Evolutionary conservation across 2,113 vertebrate species (phyloP), one percentile per base, ranked within the genome.

Genomic region (Onychostoma macrolepis): DNA sequence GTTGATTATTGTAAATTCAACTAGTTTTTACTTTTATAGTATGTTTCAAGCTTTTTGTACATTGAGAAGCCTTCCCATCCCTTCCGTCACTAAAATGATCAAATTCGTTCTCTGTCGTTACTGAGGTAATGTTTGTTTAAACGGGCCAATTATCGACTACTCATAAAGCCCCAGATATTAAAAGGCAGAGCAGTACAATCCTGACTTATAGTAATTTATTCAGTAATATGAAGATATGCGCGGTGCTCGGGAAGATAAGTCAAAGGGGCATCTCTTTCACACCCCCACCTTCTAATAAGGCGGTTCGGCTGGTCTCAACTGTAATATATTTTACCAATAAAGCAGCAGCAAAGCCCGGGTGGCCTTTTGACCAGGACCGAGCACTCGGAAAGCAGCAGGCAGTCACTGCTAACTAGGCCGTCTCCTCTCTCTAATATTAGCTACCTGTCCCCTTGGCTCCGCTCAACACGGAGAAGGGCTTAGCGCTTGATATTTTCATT

Each of bases 401-500:
- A 88, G 72, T 93, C 92, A 93, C 90, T 90, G 92, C 94, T 93
- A 92, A 92, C 92, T 95, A 91, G 94, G 92, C 93, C 93, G 92
- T 92, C 85, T 87, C 88, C 85, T 88, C 94, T 94, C 95, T 95
- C 94, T 95, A 93, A 94, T 95, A 95, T 96, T 95, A 96, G 93
- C 95, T 96, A 96, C 94, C 96, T 96, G 93, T 95, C 94, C 93
- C 87, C 90, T 91, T 92, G 93, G 78, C 76, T 94, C 95, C 93
- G 91, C 94, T 71, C 78, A 9, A 84, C 69, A 84, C 69, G 45
- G 95, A 94, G 94, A 93, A 93, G 94, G 96, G 95, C 96, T 96
- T 96, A 97, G 92, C 92, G 92, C 94, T 95, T 96, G 95, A 96
- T 97, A 96, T 96, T 97, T 97, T 96, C 96, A 96, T 96, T 96